phyloP scores from a whole-genome alignment of 1,140 invertebrate genomes.

The Tetragnatha versicolor region DNA sequence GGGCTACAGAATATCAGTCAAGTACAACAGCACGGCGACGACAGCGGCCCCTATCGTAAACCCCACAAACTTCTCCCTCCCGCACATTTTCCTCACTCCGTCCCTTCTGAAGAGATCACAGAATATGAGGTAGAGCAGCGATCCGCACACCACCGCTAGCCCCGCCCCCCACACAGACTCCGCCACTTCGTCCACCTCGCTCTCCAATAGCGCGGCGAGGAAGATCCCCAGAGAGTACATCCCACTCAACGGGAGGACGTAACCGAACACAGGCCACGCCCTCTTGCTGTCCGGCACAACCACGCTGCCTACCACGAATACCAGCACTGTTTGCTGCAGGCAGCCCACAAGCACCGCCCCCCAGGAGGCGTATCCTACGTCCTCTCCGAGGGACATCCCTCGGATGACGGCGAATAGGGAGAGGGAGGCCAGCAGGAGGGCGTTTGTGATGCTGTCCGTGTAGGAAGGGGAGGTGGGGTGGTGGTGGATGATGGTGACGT shows the following conservation, averaged over 20 bases:
- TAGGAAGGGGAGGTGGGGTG: too few species aligned
- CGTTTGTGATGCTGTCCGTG: not conserved
- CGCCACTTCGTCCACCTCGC: not conserved
- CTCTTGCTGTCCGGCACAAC: not conserved
- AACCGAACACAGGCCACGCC: not conserved
- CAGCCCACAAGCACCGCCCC: not conserved
- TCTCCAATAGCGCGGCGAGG: not conserved
- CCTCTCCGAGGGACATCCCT: not conserved
- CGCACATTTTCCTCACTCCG: not conserved
- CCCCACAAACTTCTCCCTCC: not conserved
- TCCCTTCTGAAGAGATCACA: slow-evolving; percentile 15
- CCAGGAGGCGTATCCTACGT: too few species aligned
- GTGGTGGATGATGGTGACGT: not conserved
- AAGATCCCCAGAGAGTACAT: slow-evolving; percentile 13
- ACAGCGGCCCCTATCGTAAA: not conserved
- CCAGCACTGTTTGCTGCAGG: not conserved
- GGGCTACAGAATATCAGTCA: not conserved
- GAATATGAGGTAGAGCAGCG: slow-evolving; percentile 26
- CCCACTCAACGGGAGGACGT: not conserved
- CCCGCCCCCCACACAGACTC: not conserved
- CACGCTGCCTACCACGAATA: not conserved
- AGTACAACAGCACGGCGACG: not conserved
- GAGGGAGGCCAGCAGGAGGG: not conserved
- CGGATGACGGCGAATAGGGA: not conserved
- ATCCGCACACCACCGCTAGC: not conserved